phyloP scores from a whole-genome alignment of 2,113 vertebrate species.

The Aramus guarauna region DNA sequence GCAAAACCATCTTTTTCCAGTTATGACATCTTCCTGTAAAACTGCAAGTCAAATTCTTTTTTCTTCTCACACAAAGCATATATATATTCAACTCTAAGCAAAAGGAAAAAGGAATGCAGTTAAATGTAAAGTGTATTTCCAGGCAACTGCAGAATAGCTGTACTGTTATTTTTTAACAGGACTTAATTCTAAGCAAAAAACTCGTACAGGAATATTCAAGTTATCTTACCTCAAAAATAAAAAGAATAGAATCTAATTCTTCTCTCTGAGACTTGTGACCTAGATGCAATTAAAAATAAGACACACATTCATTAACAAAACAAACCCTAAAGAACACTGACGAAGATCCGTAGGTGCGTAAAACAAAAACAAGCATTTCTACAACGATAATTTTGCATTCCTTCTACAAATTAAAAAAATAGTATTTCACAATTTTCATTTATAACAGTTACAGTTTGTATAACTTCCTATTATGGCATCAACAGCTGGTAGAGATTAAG shows the following conservation, averaged over 20 bases:
- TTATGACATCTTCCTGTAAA: neutral
- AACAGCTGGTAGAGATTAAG: neutral
- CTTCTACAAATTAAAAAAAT: neutral
- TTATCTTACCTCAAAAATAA: conserved; percentile 97
- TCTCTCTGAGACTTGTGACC: conserved; percentile 98
- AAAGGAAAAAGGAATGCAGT: neutral
- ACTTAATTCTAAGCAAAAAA: neutral
- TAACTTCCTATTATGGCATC: neutral
- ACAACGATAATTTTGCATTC: neutral
- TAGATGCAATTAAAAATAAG: conserved; percentile 65
- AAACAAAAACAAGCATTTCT: neutral
- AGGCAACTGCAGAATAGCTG: neutral
- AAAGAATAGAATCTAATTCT: conserved; percentile 98
- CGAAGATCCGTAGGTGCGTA: neutral
- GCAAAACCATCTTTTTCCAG: neutral
- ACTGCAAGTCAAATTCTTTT: neutral
- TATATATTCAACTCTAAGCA: neutral
- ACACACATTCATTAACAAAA: neutral
- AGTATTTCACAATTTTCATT: neutral
- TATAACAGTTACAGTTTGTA: neutral
- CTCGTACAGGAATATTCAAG: neutral
- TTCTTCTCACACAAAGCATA: neutral
- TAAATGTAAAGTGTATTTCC: neutral
- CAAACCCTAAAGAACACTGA: neutral
- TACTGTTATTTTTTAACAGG: neutral